Evolutionary conservation across 2,113 vertebrate species (phyloP), one percentile per base, ranked within the genome.

Genomic region (Nipponia nippon): DNA sequence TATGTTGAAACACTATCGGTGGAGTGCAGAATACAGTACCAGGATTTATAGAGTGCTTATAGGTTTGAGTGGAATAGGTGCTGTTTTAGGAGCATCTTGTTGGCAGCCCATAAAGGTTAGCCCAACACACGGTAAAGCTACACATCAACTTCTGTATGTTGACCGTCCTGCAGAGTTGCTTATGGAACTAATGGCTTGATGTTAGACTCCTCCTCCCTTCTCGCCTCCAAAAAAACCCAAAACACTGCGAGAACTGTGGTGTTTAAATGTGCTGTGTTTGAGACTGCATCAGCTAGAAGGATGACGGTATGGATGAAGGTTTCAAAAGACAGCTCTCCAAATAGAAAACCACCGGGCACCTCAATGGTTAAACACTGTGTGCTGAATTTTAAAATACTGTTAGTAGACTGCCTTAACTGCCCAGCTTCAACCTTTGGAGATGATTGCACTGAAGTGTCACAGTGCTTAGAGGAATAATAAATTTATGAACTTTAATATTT

Each of bases 341-440:
- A 32, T 2, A 38, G 63, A 76, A 71, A 71, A 65, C n/a, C 40
- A 30, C 34, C 21, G 32, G 44, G 76, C 90, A 62, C 36, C 34
- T 93, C 47, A 13, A 8, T 34, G 50, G 36, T 95, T 38, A 73
- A 93, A 89, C 66, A 59, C 72, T 84, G 36, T 83, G 93, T 76
- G 79, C 59, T 95, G 87, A 62, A 87, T 86, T 79, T 89, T 71
- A 40, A 87, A 83, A 66, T 36, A 47, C 61, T 83, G 81, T 82
- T 89, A 25, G 85, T 58, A 58, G 79, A 67, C 77, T 97, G 92
- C 88, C 86, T 93, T 95, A 96, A 91, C 52, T 65, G 44, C 5
- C 77, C 77, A 92, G 72, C 92, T 83, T 95, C 95, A 93, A 0
- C 46, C 66, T 86, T 58, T 93, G 77, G 82, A 89, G 72, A 92